phyloP scores from a whole-genome alignment of 2,888 invertebrate species.

The Brachycybe producta region DNA sequence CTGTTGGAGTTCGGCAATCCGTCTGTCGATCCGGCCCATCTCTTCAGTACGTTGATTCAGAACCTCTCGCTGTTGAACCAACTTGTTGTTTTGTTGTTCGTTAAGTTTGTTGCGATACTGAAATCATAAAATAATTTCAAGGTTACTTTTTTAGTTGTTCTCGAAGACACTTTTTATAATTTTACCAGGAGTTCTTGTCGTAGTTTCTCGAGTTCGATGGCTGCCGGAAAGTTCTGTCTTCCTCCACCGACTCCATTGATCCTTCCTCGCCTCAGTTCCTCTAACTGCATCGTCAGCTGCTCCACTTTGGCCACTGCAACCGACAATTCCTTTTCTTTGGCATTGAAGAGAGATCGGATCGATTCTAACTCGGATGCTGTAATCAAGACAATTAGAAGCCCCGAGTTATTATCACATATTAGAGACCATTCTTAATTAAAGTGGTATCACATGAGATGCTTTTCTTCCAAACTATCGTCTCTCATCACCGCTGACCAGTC shows the following conservation, averaged over 20 bases:
- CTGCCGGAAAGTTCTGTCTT: constrained; percentile 47
- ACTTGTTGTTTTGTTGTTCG: constrained; percentile 81
- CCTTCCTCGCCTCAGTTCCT: constrained; percentile 58
- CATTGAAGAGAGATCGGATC: constrained; percentile 88
- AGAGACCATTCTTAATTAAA: too few relatives aligned
- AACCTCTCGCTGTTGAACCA: constrained; percentile 77
- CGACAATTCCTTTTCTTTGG: constrained; percentile 91
- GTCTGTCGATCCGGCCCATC: constrained; percentile 77
- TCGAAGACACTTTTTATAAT: neutral
- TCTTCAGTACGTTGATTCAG: constrained; percentile 80
- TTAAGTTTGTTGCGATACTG: constrained; percentile 93
- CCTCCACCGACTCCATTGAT: constrained; percentile 27
- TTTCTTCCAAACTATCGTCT: too few relatives aligned
- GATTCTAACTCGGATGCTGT: constrained; percentile 90
- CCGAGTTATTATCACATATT: too few relatives aligned
- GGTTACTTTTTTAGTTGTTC: too few relatives aligned
- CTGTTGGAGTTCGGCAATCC: constrained; percentile 86
- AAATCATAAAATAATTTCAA: too few relatives aligned
- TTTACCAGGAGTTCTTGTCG: constrained; percentile 66
- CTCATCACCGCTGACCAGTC: too few relatives aligned
- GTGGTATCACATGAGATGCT: too few relatives aligned
- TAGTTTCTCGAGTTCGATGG: constrained; percentile 79
- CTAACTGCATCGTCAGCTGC: constrained; percentile 84
- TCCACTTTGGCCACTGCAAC: constrained; percentile 96
- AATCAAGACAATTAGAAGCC: too few relatives aligned